Conservation (phyloP, 2,888 invertebrate species). For the Drosophila greeni region DNA sequence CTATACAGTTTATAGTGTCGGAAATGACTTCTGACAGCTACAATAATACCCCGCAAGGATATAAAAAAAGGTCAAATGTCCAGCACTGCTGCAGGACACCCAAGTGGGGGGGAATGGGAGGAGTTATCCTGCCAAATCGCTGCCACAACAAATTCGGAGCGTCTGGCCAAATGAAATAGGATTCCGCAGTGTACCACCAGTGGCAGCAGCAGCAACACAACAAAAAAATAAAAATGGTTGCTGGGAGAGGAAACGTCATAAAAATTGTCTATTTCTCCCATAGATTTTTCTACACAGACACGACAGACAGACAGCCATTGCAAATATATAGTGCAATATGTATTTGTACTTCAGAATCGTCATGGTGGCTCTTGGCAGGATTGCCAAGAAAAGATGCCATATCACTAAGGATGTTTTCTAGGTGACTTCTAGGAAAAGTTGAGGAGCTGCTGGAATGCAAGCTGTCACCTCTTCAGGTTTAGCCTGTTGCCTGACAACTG, state of each 20-base stretch:
- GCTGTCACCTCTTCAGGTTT: background rate
- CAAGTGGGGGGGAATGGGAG: background rate
- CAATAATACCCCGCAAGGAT: background rate
- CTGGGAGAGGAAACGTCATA: slow-evolving; percentile 51
- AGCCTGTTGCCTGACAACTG: slow-evolving; percentile 27
- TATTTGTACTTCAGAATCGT: slow-evolving; percentile 7
- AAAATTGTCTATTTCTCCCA: slow-evolving; percentile 47
- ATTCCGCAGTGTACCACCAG: slow-evolving; percentile 39
- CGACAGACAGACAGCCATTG: background rate
- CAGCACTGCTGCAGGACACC: background rate
- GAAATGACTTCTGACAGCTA: background rate
- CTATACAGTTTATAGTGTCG: too few relatives aligned
- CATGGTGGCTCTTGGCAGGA: slow-evolving; percentile 18
- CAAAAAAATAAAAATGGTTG: slow-evolving; percentile 28
- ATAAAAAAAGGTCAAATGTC: background rate
- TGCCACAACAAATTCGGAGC: slow-evolving; percentile 42
- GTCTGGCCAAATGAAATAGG: slow-evolving; percentile 44
- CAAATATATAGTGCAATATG: slow-evolving; percentile 9
- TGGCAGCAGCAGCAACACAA: slow-evolving; percentile 8
- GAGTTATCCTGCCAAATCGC: slow-evolving; percentile 44
- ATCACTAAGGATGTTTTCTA: background rate
- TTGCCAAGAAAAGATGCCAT: slow-evolving; percentile 23
- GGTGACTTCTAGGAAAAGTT: background rate
- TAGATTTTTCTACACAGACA: slow-evolving; percentile 21
- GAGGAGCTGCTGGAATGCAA: background rate